Conservation (phyloP, 2,888 invertebrate genomes). For the Mimachlamys varia region DNA sequence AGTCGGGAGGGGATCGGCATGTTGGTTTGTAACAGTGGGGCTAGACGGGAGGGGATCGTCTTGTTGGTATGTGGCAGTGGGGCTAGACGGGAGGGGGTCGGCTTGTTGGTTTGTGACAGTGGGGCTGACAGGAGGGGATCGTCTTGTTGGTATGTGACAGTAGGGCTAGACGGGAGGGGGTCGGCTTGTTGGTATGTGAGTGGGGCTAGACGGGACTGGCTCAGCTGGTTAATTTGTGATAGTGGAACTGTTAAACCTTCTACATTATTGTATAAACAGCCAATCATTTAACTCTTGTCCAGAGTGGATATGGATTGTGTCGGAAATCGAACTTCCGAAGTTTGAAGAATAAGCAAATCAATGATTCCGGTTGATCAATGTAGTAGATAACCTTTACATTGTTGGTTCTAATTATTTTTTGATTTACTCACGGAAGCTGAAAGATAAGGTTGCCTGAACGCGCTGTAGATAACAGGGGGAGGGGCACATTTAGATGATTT, state of each 20-base stretch:
- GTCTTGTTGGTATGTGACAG: too few relatives aligned
- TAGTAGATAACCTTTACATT: neutral
- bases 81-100: too few relatives aligned
- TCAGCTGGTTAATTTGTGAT: too few relatives aligned
- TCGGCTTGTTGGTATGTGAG: too few relatives aligned
- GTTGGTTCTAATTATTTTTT: constrained; percentile 18
- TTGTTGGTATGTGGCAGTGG: too few relatives aligned
- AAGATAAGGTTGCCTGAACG: neutral
- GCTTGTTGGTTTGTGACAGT: too few relatives aligned
- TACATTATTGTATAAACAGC: neutral
- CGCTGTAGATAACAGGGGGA: neutral
- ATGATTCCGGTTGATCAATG: neutral
- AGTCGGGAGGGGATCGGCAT: too few relatives aligned
- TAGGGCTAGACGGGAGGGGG: too few relatives aligned
- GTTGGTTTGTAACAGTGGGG: too few relatives aligned
- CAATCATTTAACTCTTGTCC: neutral
- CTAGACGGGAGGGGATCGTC: too few relatives aligned
- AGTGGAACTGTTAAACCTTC: neutral
- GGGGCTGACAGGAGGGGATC: too few relatives aligned
- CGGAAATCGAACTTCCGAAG: constrained; percentile 27
- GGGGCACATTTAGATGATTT: neutral
- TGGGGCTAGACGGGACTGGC: too few relatives aligned
- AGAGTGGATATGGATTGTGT: neutral
- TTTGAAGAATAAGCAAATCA: constrained; percentile 14
- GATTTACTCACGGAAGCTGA: constrained; percentile 34